Base-by-base conservation (phyloP, 2,888 invertebrate species). In the Pasiphila rectangulata region DNA sequence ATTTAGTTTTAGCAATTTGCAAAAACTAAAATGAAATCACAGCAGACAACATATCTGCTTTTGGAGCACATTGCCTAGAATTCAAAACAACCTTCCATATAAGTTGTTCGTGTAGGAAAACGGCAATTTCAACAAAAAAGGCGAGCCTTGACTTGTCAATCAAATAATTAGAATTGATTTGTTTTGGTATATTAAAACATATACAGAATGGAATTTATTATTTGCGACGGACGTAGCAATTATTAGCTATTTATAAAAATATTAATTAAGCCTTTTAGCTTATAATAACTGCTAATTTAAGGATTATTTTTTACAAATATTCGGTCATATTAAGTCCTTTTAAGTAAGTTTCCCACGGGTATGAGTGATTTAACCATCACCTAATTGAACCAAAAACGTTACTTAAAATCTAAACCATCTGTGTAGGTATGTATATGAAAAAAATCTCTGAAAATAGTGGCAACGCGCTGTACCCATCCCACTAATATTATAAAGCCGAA, bases 101-200 rank as follows among this genome's bases (percentile, higher is more conserved):
- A 34, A 24, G 6, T 6, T 29, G 19, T 38, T 45, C 23, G 17
- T 30, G 37, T 34, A 10, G 32, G 32, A 38, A 47, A 38, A 38
- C 34, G 25, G 10, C 24, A 34, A 41, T 50, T 42, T 46, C 9
- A n/a, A 5, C 46, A 19, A 39, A 51, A 42, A 51, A 39, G 42
- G 35, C 16, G n/a, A 13, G 17, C 23, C 23, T 15, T 6, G 19
- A 36, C 12, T 9, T 12, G 34, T 10, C 12, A 13, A 41, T 37
- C n/a, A 38, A 43, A 34, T 36, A 24, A n/a, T 15, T 23, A 41
- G 29, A 37, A 47, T 25, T 27, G 12, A 23, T 36, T 19, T 35
- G 15, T 41, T 34, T 12, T 21, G 24, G 13, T 15, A 29, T 32
- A 12, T 9, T 1, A 17, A 24, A 6, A 39, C 48, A 36, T 30